These are phyloP conservation scores for Zelleria hepariella DNA, from an alignment of 2,888 invertebrate species.

Conservation along the genomic window DNA sequence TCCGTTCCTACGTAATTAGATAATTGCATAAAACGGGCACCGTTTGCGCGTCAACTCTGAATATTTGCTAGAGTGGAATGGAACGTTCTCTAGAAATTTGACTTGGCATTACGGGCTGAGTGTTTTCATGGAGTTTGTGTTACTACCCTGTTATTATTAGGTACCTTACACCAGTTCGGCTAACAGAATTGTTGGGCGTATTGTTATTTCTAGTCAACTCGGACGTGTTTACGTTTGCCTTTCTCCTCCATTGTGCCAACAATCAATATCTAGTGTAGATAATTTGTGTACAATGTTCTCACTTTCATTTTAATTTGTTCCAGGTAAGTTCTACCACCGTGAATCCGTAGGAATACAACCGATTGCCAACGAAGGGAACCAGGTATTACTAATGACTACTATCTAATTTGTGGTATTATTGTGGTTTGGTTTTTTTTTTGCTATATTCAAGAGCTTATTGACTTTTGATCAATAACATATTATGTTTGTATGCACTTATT, in stretches of 20 bases:
- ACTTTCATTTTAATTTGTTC: background rate
- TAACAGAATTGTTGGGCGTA: background rate
- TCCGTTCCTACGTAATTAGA: constrained; percentile 13
- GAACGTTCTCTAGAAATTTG: constrained; percentile 5
- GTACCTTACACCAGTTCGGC: background rate
- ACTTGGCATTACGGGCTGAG: background rate
- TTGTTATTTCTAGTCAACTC: constrained; percentile 15
- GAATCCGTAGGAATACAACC: no score
- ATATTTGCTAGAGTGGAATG: constrained; percentile 8
- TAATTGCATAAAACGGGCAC: constrained; percentile 14
- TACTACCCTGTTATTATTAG: background rate
- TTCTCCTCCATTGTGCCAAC: no score
- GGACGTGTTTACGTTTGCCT: no score
- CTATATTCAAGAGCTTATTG: no score
- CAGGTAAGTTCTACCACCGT: background rate
- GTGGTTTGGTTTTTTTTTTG: no score
- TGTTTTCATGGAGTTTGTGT: background rate
- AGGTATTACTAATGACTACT: no score
- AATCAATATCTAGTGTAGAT: no score
- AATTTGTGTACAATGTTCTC: no score
- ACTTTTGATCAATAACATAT: no score
- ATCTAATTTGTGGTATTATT: no score
- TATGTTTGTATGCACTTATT: no score
- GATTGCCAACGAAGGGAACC: no score
- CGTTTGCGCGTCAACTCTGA: constrained; percentile 12